These are phyloP conservation scores for Cynopterus brachyotis DNA, from an alignment of 2,113 vertebrate genomes.

Conservation along the genomic window DNA sequence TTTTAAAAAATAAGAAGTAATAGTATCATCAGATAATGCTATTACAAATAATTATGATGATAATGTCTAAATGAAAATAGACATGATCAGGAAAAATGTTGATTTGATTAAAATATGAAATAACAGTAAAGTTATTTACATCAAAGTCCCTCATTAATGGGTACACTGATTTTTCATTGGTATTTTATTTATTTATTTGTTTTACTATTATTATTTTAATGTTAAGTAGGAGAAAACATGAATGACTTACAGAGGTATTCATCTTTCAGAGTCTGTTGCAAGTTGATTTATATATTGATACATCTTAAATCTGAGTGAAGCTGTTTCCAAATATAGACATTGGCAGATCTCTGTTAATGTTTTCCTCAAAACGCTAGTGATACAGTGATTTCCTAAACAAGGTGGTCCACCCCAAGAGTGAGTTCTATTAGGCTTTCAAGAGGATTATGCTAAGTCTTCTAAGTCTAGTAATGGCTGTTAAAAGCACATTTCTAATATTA, in stretches of 20 bases:
- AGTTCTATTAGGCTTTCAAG: background rate
- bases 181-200: too few species aligned
- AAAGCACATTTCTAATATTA: background rate
- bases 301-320: background rate
- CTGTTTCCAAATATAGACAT: background rate
- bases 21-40: background rate
- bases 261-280: background rate
- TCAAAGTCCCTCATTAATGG: background rate
- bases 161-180: background rate
- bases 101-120: background rate
- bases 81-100: background rate
- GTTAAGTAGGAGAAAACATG: background rate
- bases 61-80: conserved; percentile 23
- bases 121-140: background rate
- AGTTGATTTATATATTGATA: background rate
- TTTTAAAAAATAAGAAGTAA: conserved; percentile 12
- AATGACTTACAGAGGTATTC: background rate
- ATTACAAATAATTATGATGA: background rate
- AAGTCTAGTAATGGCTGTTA: background rate
- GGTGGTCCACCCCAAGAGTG: background rate
- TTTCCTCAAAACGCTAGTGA: background rate
- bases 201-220: background rate
- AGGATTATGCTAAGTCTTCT: background rate
- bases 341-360: background rate
- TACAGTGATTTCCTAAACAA: background rate